Conservation (phyloP, 1,140 invertebrate species). For the Drosophila repletoides region DNA sequence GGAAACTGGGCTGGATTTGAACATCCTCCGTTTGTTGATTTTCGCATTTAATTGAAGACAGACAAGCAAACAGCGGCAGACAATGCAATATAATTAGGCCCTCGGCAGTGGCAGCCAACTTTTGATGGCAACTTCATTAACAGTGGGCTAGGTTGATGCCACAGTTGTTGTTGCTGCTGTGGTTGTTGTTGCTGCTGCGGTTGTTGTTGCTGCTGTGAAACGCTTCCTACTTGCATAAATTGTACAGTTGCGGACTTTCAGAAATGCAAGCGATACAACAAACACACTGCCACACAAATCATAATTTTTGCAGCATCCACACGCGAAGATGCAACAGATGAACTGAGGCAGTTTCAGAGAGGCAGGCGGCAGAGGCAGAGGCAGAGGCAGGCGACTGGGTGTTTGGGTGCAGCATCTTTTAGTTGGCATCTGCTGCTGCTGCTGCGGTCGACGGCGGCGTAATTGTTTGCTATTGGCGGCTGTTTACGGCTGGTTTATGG, state of each 20-base stretch:
- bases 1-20: constrained; percentile 20
- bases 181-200: constrained; percentile 1
- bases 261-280: constrained; percentile 30
- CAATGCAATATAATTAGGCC: constrained; percentile 57
- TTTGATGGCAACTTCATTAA: constrained; percentile 68
- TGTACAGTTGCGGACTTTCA: constrained; percentile 37
- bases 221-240: constrained; percentile 74
- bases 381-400: not conserved
- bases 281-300: constrained; percentile 74
- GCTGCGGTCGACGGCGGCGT: constrained; percentile 38
- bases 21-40: constrained; percentile 34
- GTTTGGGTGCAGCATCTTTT: constrained; percentile 22
- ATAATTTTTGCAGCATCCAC: constrained; percentile 42
- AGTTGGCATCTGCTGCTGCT: constrained; percentile 13
- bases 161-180: constrained; percentile 4
- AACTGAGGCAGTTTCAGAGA: not conserved
- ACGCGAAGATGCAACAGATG: constrained; percentile 2
- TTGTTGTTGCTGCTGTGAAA: not conserved
- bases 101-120: constrained; percentile 19
- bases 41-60: constrained; percentile 62
- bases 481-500: constrained; percentile 65
- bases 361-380: not conserved
- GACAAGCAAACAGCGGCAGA: constrained; percentile 49
- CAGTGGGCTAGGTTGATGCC: constrained; percentile 18
- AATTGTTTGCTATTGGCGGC: constrained; percentile 64